A percentile compares a stretch with the other conserved stretches of the same genome.
These are phyloP conservation scores for Hirtodrosophila duncani DNA, from an alignment of 2,888 invertebrate species.

Conservation along the genomic window DNA sequence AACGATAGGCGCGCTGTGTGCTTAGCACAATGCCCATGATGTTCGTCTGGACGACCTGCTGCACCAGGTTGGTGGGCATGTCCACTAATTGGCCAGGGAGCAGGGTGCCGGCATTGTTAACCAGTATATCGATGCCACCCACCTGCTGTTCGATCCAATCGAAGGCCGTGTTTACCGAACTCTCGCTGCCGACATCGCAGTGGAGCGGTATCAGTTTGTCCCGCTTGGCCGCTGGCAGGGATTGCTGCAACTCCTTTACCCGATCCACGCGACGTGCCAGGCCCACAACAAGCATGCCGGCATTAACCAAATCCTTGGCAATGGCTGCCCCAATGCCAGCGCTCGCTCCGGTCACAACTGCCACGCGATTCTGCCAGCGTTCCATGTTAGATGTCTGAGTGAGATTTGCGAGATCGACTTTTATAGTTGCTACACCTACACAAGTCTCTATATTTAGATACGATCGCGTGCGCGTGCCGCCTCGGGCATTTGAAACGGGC, in stretches of 20 bases:
- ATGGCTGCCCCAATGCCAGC: constrained; percentile 81
- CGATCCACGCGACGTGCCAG: constrained; percentile 79
- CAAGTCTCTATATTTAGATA: too few species aligned
- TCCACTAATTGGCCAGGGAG: constrained; percentile 52
- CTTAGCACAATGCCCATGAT: constrained; percentile 79
- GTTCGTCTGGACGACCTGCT: constrained; percentile 79
- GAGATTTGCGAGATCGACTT: too few species aligned
- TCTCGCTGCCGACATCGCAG: constrained; percentile 80
- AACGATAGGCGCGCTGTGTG: constrained; percentile 79
- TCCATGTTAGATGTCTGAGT: constrained; percentile 78
- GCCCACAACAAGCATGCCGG: constrained; percentile 81
- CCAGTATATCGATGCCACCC: constrained; percentile 81
- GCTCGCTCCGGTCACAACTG: constrained; percentile 83
- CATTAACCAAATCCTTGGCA: constrained; percentile 77
- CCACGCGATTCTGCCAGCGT: constrained; percentile 82
- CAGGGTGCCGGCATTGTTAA: constrained; percentile 81
- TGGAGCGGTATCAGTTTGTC: constrained; percentile 50
- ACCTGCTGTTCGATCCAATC: constrained; percentile 79
- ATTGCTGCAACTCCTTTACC: constrained; percentile 71
- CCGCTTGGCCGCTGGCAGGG: constrained; percentile 53
- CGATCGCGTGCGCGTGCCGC: too few species aligned
- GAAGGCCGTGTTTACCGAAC: constrained; percentile 80
- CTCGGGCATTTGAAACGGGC: too few species aligned
- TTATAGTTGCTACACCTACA: too few species aligned
- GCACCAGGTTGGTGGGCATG: constrained; percentile 40